These are phyloP conservation scores for Hipposideros larvatus DNA, from an alignment of 2,797 vertebrate species.

Conservation along the genomic window DNA sequence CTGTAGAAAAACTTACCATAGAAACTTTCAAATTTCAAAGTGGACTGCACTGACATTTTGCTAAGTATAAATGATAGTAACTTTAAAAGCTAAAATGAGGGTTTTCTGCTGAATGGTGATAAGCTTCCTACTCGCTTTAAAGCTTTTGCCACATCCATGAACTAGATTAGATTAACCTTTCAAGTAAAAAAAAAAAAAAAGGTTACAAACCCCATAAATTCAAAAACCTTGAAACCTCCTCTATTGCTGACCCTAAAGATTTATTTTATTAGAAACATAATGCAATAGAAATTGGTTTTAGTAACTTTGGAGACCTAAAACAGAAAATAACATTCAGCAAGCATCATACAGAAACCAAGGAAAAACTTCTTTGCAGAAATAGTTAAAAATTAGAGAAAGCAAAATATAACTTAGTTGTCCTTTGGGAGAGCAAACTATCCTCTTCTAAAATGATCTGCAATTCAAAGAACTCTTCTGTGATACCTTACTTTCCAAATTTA, in stretches of 20 bases:
- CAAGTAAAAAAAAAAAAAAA: conserved; percentile 25
- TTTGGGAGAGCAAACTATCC: background rate
- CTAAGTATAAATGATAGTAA: background rate
- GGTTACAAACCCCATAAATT: background rate
- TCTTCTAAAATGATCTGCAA: background rate
- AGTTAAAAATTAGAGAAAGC: background rate
- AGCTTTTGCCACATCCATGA: conserved; percentile 51
- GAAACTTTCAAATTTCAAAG: background rate
- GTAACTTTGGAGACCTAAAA: background rate
- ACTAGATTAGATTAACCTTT: conserved; percentile 66
- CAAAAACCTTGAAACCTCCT: conserved; percentile 35
- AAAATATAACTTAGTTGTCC: conserved; percentile 44
- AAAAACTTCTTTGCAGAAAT: conserved; percentile 40
- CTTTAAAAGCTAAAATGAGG: conserved; percentile 66
- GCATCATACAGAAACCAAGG: conserved; percentile 14
- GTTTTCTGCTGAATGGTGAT: conserved; percentile 77
- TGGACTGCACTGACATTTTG: background rate
- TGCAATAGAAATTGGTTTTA: conserved; percentile 42
- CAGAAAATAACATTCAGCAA: conserved; percentile 29
- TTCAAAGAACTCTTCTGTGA: conserved; percentile 39
- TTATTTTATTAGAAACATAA: conserved; percentile 55
- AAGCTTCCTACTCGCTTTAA: conserved; percentile 77
- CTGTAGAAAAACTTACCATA: background rate
- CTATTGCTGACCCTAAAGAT: background rate
- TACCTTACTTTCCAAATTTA: conserved; percentile 30